Evolutionary conservation across 2,797 vertebrate genomes (phyloP), one percentile per base, ranked within the genome.

Genomic region (Phoeniculus purpureus): DNA sequence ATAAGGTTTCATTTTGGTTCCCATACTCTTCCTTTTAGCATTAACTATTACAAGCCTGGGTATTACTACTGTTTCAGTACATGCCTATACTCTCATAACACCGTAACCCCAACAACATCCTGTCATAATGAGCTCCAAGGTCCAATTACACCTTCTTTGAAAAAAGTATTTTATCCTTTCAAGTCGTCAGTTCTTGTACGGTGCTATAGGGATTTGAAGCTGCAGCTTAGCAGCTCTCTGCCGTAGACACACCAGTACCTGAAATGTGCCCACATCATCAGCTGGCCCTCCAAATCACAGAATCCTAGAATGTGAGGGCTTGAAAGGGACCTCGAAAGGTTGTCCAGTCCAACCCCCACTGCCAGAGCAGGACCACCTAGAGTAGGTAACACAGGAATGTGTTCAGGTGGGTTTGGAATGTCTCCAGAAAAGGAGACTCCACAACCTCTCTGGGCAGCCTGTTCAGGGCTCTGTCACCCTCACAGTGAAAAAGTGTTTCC

Each of bases 1-100:
- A 85, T 93, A 87, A 90, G 73, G 88, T 94, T 95, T 93, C 76
- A n/a, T 74, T 93, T 94, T 94, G 82, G 73, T 92, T 89, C 87
- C 76, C 70, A 58, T 82, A 75, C 21, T 89, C 81, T 94, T 94
- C 84, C 76, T 92, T 93, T 93, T 85, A 91, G 75, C 72, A 87
- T 96, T 96, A 94, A 81, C 93, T 88, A 2, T 96, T 94, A 79
- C 81, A 84, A 20, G 22, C 74, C 83, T 96, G 92, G 78, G 32
- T 86, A 74, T 86, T 84, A 43, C 74, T 86, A 11, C 88, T 73
- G 9, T 91, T 92, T 91, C 86, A 79, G 54, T 81, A 79, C 52
- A 79, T 79, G 78, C 50, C 31, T 81, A 8, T 0, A 0, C 58
- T 85, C 84, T 85, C 4, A 1, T 78, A 90, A 85, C 76, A 83